These are phyloP conservation scores for Holocentrus rufus DNA, from an alignment of 2,797 vertebrate genomes.

Conservation along the genomic window DNA sequence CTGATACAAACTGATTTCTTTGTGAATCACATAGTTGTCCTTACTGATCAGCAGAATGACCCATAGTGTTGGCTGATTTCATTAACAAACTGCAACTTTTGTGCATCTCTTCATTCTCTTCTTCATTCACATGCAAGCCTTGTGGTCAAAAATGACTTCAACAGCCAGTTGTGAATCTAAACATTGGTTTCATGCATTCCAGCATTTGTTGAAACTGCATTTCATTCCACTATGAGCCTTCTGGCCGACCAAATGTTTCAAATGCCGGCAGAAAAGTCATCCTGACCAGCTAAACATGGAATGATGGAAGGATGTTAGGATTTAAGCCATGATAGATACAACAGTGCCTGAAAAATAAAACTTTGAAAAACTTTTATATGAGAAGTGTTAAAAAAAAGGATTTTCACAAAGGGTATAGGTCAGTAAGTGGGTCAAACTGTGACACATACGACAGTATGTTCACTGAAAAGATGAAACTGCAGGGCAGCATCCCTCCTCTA, in stretches of 20 bases:
- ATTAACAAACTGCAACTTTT: neutral
- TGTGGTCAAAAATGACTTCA: neutral
- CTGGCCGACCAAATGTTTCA: conserved; percentile 38
- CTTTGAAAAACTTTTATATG: neutral
- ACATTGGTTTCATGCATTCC: no score
- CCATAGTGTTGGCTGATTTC: neutral
- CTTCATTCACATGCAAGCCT: neutral
- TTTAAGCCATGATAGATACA: neutral
- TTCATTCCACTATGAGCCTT: conserved; percentile 26
- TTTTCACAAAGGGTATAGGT: neutral
- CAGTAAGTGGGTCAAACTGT: neutral
- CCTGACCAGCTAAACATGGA: neutral
- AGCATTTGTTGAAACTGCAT: no score
- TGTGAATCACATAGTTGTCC: no score
- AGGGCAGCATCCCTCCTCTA: conserved; percentile 17
- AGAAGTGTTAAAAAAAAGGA: neutral
- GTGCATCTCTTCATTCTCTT: no score
- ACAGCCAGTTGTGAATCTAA: no score
- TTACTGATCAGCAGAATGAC: no score
- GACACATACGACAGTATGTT: neutral
- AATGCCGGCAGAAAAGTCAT: conserved; percentile 21
- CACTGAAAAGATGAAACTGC: conserved; percentile 11
- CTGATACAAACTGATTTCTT: neutral
- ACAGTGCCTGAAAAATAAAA: neutral
- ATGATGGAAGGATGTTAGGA: conserved; percentile 1